Evolutionary conservation across 2,113 vertebrate genomes (phyloP).

Genomic region (Brachypteracias leptosomus): DNA sequence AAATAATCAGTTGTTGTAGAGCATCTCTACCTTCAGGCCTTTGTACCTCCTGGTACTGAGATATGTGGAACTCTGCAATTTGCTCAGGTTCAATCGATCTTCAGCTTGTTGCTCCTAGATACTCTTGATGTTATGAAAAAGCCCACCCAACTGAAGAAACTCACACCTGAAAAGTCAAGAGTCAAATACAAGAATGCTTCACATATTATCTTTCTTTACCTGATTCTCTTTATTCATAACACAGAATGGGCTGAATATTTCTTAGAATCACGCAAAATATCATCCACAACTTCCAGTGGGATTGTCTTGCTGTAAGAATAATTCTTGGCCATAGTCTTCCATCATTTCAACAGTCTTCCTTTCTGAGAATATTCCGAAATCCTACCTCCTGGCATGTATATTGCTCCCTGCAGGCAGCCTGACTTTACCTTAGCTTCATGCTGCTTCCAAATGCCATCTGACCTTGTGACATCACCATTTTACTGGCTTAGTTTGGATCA

Average conservation of each 20-base stretch:
- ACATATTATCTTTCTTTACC: not conserved
- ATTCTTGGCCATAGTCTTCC: not conserved
- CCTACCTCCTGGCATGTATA: not conserved
- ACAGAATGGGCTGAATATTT: not conserved
- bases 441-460: not conserved
- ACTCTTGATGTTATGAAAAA: not conserved
- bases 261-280: not conserved
- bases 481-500: not conserved
- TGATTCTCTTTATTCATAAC: not conserved
- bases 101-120: not conserved
- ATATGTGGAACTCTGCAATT: not conserved
- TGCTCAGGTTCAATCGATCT: not conserved
- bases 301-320: not conserved
- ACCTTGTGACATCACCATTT: not conserved
- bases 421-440: not conserved
- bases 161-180: not conserved
- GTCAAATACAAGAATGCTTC: not conserved
- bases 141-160: not conserved
- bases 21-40: not conserved
- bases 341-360: not conserved
- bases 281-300: not conserved
- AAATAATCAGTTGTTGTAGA: not conserved
- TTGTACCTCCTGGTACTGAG: not conserved
- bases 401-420: not conserved
- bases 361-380: not conserved